Percentiles rank a stretch among this genome's conserved stretches.
phyloP scores from a whole-genome alignment of 2,888 invertebrate genomes.

The Zeuzera pyrina region DNA sequence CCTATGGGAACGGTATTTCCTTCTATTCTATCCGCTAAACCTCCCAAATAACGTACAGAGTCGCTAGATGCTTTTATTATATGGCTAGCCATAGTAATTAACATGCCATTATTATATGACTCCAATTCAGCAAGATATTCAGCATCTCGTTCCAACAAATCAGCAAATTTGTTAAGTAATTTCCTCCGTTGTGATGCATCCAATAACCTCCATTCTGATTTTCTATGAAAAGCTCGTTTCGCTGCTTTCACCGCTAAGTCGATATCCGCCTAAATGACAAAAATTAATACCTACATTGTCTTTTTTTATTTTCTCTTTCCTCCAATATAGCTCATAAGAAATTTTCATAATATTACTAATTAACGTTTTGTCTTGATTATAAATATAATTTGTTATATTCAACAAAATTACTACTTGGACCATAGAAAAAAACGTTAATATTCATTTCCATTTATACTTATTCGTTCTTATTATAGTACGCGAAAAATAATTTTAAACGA shows the following conservation, averaged over 20 bases:
- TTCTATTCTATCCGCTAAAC: conserved; percentile 91
- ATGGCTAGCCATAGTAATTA: conserved; percentile 74
- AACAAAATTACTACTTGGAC: no score
- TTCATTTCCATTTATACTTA: no score
- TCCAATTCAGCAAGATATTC: no score
- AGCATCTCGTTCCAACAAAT: conserved; percentile 83
- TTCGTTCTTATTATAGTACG: no score
- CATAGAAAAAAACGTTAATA: no score
- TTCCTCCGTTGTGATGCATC: conserved; percentile 86
- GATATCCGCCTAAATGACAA: conserved; percentile 78
- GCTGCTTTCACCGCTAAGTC: conserved; percentile 84
- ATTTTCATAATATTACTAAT: no score
- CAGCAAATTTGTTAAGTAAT: conserved; percentile 82
- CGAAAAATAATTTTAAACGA: no score
- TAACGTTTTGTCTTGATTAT: no score
- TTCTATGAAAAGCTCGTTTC: conserved; percentile 77
- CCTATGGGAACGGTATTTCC: conserved; percentile 78
- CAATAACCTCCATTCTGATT: conserved; percentile 80
- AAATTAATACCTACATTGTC: no score
- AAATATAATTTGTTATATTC: no score
- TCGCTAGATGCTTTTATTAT: conserved; percentile 61
- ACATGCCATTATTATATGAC: conserved; percentile 93
- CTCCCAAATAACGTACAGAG: conserved; percentile 83
- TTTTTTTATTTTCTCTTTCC: no score
- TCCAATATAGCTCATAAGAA: no score